Base-by-base conservation (phyloP, 1,140 invertebrate species). In the Belonocnema kinseyi region DNA sequence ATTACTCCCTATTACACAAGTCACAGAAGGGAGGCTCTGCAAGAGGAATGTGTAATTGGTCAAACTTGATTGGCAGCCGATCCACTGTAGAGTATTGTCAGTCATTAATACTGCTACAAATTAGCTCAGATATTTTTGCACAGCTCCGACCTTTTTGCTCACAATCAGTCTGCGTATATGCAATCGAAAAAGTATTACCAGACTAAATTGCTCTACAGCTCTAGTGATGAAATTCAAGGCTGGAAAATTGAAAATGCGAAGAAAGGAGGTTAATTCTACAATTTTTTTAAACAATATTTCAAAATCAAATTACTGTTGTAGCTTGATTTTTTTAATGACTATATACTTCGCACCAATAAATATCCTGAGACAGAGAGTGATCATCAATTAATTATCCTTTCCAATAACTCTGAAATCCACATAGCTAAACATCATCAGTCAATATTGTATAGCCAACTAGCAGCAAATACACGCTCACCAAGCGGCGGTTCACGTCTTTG, bases 31-130 rank as follows among this genome's bases (percentile, higher is more conserved):
- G 33, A 54, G 51, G 6, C 73, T 74, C 73, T 66, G 61, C 33
- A 56, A 74, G 19, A 46, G 54, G 56, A 74, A 56, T 74, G 54
- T 56, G 46, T 61, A 74, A 74, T 74, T 74, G 52, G 53, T 54
- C 16, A 21, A 51, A 53, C 16, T 53, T 33, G 21, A 53, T 73
- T 73, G 50, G 51, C 26, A 73, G n/a, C 26, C 16, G 12, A 56
- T 40, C 73, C 58, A 11, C 40, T 10, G 40, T 46, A 46, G 54
- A 54, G 72, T 33, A 73, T 73, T 73, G 52, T 53, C 72, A 52
- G n/a, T 26, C 46, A 74, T 58, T 58, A 56, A 74, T 58, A 66
- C 61, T n/a, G 40, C 40, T 40, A 56, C n/a, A 53, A 53, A 73
- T 51, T 52, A 73, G 50, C 16, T 17, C 50, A 19, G 12, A 33